phyloP scores from a whole-genome alignment of 1,140 invertebrate species.

The Frieseomelitta varia region DNA sequence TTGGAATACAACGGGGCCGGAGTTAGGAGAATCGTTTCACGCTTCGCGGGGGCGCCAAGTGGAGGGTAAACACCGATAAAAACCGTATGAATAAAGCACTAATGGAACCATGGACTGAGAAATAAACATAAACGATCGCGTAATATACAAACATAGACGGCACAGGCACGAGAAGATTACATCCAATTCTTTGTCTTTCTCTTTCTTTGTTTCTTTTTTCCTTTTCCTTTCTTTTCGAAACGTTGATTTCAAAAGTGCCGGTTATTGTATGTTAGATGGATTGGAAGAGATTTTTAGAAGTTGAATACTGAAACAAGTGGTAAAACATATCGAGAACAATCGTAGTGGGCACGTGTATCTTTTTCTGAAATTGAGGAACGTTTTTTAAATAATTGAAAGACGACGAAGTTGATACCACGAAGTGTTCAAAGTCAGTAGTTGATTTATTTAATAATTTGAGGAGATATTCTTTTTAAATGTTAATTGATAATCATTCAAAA shows the following conservation, averaged over 20 bases:
- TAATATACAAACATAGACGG: neutral
- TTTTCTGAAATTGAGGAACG: neutral
- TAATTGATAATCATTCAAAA: no score
- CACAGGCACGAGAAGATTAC: constrained; percentile 38
- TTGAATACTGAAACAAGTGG: neutral
- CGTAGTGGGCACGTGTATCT: neutral
- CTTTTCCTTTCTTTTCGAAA: neutral
- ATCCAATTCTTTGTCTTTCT: neutral
- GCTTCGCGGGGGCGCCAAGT: constrained; percentile 74
- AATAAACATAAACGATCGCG: constrained; percentile 49
- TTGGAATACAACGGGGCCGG: constrained; percentile 70
- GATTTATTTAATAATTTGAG: neutral
- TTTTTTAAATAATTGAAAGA: neutral
- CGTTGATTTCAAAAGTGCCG: no score
- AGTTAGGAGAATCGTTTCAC: constrained; percentile 73
- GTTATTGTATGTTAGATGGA: no score
- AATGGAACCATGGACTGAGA: constrained; percentile 60
- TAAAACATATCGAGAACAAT: neutral
- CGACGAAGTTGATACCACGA: neutral
- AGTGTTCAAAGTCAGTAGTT: neutral
- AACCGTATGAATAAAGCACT: constrained; percentile 74
- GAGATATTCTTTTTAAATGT: no score
- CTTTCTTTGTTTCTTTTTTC: no score
- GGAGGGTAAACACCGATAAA: constrained; percentile 74
- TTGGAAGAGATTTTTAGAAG: neutral